These are phyloP conservation scores for Brachyptera risi DNA, from an alignment of 2,888 invertebrate species.

Conservation along the genomic window DNA sequence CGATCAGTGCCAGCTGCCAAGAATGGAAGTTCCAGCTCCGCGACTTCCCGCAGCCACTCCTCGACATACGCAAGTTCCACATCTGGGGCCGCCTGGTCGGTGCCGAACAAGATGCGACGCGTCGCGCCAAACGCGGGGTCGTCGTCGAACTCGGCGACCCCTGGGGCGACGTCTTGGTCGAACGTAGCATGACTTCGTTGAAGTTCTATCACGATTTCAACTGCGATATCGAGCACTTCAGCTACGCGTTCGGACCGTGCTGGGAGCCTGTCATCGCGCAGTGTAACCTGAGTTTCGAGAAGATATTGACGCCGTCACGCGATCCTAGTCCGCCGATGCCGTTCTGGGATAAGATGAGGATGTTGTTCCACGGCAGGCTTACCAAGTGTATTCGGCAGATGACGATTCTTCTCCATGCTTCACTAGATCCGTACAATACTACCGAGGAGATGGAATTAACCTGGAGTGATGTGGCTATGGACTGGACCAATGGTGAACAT, in stretches of 20 bases:
- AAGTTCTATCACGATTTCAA: constrained; percentile 98
- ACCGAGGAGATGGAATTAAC: constrained; percentile 98
- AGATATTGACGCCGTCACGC: constrained; percentile 77
- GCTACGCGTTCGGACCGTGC: constrained; percentile 96
- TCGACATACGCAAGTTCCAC: constrained; percentile 76
- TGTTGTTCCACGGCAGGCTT: constrained; percentile 87
- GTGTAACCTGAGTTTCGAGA: constrained; percentile 82
- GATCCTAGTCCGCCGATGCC: constrained; percentile 93
- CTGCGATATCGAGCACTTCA: constrained; percentile 83
- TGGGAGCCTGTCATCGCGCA: constrained; percentile 98
- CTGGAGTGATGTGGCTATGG: constrained; percentile 89
- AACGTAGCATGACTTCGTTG: constrained; percentile 88
- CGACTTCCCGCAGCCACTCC: constrained; percentile 92
- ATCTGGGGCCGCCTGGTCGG: constrained; percentile 88
- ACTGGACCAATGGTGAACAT: constrained; percentile 87
- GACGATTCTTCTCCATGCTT: constrained; percentile 90
- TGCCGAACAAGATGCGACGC: constrained; percentile 79
- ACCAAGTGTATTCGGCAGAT: constrained; percentile 84
- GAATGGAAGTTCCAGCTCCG: constrained; percentile 86
- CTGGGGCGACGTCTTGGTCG: constrained; percentile 76
- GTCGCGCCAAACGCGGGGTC: constrained; percentile 61
- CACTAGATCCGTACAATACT: constrained; percentile 96
- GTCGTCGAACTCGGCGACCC: constrained; percentile 77
- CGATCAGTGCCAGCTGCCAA: constrained; percentile 72
- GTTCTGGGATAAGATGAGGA: constrained; percentile 96